These are phyloP conservation scores for Nothoprocta pentlandii DNA, from an alignment of 2,113 vertebrate genomes.

Conservation along the genomic window DNA sequence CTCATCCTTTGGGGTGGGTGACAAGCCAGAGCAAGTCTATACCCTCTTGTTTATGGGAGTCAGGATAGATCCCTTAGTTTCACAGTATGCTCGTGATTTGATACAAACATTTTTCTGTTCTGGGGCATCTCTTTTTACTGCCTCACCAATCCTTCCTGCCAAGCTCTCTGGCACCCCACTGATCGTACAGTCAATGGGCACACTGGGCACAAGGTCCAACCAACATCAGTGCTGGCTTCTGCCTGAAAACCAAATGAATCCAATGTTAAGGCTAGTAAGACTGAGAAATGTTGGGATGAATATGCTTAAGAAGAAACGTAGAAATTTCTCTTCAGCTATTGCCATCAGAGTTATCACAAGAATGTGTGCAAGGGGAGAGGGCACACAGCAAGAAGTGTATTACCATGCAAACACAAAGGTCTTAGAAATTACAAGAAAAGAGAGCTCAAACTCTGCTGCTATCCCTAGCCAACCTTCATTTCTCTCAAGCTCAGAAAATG, in stretches of 20 bases:
- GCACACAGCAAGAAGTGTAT: background rate
- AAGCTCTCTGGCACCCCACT: background rate
- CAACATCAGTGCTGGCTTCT: background rate
- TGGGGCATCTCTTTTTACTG: background rate
- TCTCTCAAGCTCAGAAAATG: background rate
- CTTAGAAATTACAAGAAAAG: background rate
- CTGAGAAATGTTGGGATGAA: background rate
- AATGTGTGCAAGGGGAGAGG: background rate
- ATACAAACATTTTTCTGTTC: background rate
- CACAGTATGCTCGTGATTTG: accelerated
- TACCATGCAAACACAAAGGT: background rate
- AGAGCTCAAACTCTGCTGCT: background rate
- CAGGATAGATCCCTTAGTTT: too few species aligned
- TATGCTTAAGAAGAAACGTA: background rate
- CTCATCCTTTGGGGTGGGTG: background rate
- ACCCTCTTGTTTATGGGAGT: too few species aligned
- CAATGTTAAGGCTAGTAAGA: background rate
- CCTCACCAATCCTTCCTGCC: background rate
- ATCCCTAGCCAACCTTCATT: background rate
- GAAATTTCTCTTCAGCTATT: background rate
- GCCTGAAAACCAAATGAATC: background rate
- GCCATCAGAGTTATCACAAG: background rate
- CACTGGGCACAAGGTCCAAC: background rate
- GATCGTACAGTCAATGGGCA: background rate
- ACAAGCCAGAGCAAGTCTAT: background rate